Conservation (phyloP, 2,797 vertebrate species). For the Tachyglossus aculeatus region DNA sequence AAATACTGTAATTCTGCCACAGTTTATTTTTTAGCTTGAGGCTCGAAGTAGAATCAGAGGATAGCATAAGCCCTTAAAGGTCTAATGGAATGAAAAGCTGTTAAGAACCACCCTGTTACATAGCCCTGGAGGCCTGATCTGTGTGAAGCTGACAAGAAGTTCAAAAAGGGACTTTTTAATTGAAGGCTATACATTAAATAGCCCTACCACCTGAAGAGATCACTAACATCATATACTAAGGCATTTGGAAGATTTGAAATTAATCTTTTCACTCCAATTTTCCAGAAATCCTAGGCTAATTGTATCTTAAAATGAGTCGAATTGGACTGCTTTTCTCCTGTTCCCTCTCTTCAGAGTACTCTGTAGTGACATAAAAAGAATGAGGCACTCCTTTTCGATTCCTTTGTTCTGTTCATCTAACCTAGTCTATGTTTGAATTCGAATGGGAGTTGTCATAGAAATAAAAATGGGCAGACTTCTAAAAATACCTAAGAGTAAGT, state of each 20-base stretch:
- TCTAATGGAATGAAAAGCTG: too few species aligned
- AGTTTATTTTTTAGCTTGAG: too few species aligned
- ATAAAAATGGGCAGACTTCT: too few species aligned
- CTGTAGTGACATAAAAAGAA: not conserved
- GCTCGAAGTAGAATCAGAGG: too few species aligned
- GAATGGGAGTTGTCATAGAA: not conserved
- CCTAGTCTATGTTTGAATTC: not conserved
- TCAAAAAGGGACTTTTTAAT: not conserved
- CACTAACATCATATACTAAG: not conserved
- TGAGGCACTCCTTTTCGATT: not conserved
- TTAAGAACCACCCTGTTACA: too few species aligned
- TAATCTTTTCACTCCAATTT: not conserved
- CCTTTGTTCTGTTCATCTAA: not conserved
- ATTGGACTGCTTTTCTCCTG: not conserved
- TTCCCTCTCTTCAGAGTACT: not conserved
- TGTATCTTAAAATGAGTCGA: not conserved
- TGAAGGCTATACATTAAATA: not conserved
- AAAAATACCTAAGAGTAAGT: too few species aligned
- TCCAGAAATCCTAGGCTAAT: not conserved
- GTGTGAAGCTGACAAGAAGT: too few species aligned
- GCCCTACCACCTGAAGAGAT: not conserved
- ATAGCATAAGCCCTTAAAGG: too few species aligned
- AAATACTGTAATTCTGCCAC: too few species aligned
- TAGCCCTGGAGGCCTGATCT: too few species aligned
- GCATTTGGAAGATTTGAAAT: not conserved